Conservation (phyloP, 2,888 invertebrate genomes). For the Limnephilus lunatus region DNA sequence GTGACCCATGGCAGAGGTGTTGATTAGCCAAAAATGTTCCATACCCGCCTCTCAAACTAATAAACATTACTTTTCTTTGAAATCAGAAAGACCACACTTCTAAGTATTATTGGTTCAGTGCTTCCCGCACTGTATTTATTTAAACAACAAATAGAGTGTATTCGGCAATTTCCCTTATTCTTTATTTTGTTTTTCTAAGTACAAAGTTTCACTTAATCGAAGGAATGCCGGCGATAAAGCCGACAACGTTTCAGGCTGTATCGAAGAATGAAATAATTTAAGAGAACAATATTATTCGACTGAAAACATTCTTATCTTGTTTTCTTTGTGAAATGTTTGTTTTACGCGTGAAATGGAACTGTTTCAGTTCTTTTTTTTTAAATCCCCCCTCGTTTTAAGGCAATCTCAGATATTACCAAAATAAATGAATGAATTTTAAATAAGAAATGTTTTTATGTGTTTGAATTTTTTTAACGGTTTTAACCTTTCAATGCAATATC, state of each 20-base stretch:
- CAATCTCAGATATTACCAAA: slow-evolving; percentile 24
- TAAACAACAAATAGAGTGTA: slow-evolving; percentile 44
- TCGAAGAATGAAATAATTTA: slow-evolving; percentile 49
- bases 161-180: slow-evolving; percentile 46
- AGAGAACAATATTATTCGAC: slow-evolving; percentile 38
- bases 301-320: slow-evolving; percentile 22
- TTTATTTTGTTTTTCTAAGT: slow-evolving; percentile 51
- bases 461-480: background rate
- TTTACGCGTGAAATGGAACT: slow-evolving; percentile 26
- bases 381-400: slow-evolving; percentile 26
- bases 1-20: too few species aligned
- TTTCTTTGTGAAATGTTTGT: slow-evolving; percentile 14
- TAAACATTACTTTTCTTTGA: too few species aligned
- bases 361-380: slow-evolving; percentile 12
- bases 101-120: background rate
- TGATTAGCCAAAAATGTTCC: too few species aligned
- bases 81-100: background rate
- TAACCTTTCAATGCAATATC: background rate
- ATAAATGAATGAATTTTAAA: slow-evolving; percentile 37
- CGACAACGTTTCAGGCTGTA: slow-evolving; percentile 40
- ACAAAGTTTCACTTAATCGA: slow-evolving; percentile 50
- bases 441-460: background rate
- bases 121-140: slow-evolving; percentile 33
- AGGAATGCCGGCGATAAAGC: slow-evolving; percentile 44
- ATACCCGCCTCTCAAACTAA: too few species aligned